phyloP scores from a whole-genome alignment of 2,797 vertebrate genomes.

The Cuniculus paca region DNA sequence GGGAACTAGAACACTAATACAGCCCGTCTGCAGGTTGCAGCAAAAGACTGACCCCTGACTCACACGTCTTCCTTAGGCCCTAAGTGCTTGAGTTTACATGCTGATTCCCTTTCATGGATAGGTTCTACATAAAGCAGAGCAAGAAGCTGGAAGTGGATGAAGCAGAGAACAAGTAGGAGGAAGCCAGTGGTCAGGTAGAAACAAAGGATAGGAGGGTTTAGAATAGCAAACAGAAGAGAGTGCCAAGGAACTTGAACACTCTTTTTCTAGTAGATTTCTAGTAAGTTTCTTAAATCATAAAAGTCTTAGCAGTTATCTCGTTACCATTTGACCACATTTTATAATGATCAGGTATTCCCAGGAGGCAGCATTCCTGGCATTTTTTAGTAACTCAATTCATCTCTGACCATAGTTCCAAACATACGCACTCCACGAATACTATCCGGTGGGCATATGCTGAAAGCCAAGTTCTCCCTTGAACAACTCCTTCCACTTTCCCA shows the following conservation, averaged over 20 bases:
- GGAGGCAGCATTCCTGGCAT: conserved; percentile 33
- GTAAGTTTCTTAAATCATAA: conserved; percentile 5
- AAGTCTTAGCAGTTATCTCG: conserved; percentile 8
- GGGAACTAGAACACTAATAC: conserved; percentile 1
- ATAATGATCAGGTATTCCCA: conserved; percentile 38
- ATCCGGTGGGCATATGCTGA: not conserved
- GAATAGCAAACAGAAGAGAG: not conserved
- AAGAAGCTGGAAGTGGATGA: not conserved
- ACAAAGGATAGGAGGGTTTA: not conserved
- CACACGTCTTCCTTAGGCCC: not conserved
- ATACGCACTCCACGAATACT: not conserved
- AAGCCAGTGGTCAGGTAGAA: not conserved
- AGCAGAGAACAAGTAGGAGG: not conserved
- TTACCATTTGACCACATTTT: conserved; percentile 50
- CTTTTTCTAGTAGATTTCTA: not conserved
- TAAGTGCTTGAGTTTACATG: conserved; percentile 2
- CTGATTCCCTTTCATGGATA: not conserved
- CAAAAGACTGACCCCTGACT: not conserved
- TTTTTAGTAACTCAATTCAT: conserved; percentile 46
- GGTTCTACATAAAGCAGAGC: not conserved
- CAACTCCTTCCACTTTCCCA: not conserved
- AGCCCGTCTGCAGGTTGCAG: conserved; percentile 27
- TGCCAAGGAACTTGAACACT: not conserved
- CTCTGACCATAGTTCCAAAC: conserved; percentile 34
- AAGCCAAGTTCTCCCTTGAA: conserved; percentile 38